Percentiles rank a stretch among this genome's conserved stretches.
phyloP scores from a whole-genome alignment of 1,140 invertebrate species.

The Gyrodactylus bullatarudis region DNA sequence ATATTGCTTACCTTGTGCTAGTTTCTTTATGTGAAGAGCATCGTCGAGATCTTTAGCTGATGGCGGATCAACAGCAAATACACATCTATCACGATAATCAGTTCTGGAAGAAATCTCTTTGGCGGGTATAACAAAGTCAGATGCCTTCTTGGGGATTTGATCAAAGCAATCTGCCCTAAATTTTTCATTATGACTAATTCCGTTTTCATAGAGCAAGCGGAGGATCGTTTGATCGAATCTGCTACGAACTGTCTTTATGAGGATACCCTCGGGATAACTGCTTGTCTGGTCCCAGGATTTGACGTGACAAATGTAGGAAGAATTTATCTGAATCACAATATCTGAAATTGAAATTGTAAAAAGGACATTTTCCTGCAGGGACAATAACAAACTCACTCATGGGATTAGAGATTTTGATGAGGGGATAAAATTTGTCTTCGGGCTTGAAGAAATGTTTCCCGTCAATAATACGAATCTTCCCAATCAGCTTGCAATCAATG shows the following conservation, averaged over 20 bases:
- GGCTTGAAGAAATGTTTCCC: not conserved
- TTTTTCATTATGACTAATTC: not conserved
- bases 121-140: not conserved
- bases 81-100: not conserved
- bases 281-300: not conserved
- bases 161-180: not conserved
- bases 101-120: not conserved
- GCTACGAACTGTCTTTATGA: not conserved
- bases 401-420: not conserved
- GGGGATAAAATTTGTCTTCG: not conserved
- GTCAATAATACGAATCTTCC: not conserved
- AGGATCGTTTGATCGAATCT: not conserved
- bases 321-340: not conserved
- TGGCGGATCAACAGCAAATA: slow-evolving; percentile 37
- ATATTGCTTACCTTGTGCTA: slow-evolving; percentile 9
- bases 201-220: not conserved
- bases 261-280: not conserved
- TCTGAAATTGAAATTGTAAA: not conserved
- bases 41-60: slow-evolving; percentile 89
- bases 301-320: not conserved
- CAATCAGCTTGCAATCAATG: not conserved
- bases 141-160: not conserved
- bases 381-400: not conserved
- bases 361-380: not conserved
- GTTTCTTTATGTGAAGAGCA: slow-evolving; percentile 35